These are phyloP conservation scores for Hybos culiciformis DNA, from an alignment of 2,888 invertebrate genomes.

Conservation along the genomic window DNA sequence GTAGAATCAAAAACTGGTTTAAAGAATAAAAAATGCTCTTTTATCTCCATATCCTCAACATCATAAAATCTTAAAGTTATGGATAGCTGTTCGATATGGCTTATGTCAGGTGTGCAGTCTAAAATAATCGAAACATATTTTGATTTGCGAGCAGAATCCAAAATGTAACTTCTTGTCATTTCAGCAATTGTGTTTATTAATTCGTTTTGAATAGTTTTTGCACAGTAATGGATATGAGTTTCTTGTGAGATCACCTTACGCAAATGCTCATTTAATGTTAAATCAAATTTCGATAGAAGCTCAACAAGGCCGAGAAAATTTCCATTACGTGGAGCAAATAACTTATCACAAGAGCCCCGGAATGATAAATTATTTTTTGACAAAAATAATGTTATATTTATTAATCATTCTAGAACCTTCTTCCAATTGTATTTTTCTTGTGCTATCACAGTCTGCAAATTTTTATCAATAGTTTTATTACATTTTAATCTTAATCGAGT, in stretches of 20 bases:
- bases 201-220: constrained; percentile 3
- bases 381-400: background rate
- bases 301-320: constrained; percentile 1
- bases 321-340: background rate
- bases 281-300: constrained; percentile 1
- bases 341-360: background rate
- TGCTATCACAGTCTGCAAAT: background rate
- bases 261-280: constrained; percentile 2
- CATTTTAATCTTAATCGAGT: background rate
- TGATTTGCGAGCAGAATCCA: background rate
- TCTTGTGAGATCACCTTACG: background rate
- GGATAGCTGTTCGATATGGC: background rate
- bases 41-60: background rate
- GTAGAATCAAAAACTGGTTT: background rate
- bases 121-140: background rate
- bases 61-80: background rate
- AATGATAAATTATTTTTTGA: background rate
- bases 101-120: background rate
- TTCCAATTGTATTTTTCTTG: background rate
- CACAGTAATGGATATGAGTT: constrained; percentile 1
- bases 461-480: background rate
- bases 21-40: background rate
- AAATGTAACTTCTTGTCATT: background rate
- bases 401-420: background rate
- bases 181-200: background rate